Conservation (phyloP, 2,888 invertebrate genomes). For the Drosophila peninsularis region DNA sequence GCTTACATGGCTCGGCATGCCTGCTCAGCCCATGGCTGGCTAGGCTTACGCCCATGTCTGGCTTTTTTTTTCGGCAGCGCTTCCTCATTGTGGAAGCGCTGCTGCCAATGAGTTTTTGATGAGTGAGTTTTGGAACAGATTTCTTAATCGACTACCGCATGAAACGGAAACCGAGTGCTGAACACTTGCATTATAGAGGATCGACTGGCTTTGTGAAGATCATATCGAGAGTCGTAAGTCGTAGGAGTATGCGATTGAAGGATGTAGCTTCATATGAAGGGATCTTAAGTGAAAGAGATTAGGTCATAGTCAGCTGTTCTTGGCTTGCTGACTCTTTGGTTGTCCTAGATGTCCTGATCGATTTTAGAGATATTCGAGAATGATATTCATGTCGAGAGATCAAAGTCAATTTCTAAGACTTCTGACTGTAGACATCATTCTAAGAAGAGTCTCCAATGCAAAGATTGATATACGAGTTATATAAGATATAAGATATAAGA, state of each 20-base stretch:
- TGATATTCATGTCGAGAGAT: no score
- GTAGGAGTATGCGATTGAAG: not conserved
- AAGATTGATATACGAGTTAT: no score
- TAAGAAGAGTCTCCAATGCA: no score
- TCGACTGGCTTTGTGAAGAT: not conserved
- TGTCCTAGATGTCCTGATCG: no score
- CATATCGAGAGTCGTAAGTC: not conserved
- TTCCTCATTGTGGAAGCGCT: constrained; percentile 57
- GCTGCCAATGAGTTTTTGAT: constrained; percentile 54
- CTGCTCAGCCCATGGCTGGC: constrained; percentile 37
- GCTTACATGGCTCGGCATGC: constrained; percentile 20
- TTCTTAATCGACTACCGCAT: constrained; percentile 11
- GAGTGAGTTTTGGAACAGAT: constrained; percentile 22
- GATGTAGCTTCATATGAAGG: no score
- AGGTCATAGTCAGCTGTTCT: no score
- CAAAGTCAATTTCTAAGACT: no score
- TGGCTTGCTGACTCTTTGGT: no score
- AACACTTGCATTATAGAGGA: not conserved
- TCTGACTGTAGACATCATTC: no score
- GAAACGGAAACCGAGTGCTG: constrained; percentile 22
- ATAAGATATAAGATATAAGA: no score
- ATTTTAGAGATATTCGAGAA: no score
- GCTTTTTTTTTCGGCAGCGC: constrained; percentile 11
- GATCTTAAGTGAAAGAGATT: not conserved
- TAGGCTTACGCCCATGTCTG: constrained; percentile 39